A percentile compares a stretch with the other conserved stretches of the same genome.
These are phyloP conservation scores for Amaurobius ferox DNA, from an alignment of 2,888 invertebrate genomes.

Conservation along the genomic window DNA sequence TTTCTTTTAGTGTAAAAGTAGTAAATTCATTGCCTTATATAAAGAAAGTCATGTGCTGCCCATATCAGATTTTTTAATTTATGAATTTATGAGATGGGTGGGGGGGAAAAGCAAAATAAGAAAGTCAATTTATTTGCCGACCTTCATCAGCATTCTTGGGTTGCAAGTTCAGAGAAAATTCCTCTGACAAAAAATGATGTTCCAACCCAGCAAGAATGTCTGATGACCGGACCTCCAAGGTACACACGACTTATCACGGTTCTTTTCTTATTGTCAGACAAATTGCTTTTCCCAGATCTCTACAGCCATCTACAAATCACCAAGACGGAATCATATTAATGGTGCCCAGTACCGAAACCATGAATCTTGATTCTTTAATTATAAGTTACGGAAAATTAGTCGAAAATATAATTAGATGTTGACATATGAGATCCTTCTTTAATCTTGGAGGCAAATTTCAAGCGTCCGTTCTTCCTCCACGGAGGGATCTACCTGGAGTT, in stretches of 20 bases:
- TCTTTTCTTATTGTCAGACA: neutral
- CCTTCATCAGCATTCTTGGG: too few relatives aligned
- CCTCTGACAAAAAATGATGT: too few relatives aligned
- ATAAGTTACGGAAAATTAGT: slow-evolving; percentile 5
- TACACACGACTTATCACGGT: neutral
- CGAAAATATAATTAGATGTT: slow-evolving; percentile 16
- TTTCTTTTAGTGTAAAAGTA: too few relatives aligned
- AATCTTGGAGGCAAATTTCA: neutral
- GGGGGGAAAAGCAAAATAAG: too few relatives aligned
- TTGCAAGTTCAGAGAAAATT: too few relatives aligned
- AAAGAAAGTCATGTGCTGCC: too few relatives aligned
- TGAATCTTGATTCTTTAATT: slow-evolving; percentile 17
- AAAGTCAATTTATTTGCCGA: too few relatives aligned
- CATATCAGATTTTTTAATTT: too few relatives aligned
- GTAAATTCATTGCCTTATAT: too few relatives aligned
- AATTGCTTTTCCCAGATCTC: neutral
- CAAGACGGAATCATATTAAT: neutral
- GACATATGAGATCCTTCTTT: slow-evolving; percentile 5
- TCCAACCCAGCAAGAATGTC: too few relatives aligned
- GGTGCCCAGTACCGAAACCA: neutral
- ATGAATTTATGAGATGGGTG: too few relatives aligned
- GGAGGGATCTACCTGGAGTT: neutral
- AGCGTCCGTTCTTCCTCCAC: neutral
- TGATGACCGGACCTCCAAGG: neutral
- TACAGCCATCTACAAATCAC: neutral